These are phyloP conservation scores for Tetragnatha montana DNA, from an alignment of 2,888 invertebrate genomes.

Conservation along the genomic window DNA sequence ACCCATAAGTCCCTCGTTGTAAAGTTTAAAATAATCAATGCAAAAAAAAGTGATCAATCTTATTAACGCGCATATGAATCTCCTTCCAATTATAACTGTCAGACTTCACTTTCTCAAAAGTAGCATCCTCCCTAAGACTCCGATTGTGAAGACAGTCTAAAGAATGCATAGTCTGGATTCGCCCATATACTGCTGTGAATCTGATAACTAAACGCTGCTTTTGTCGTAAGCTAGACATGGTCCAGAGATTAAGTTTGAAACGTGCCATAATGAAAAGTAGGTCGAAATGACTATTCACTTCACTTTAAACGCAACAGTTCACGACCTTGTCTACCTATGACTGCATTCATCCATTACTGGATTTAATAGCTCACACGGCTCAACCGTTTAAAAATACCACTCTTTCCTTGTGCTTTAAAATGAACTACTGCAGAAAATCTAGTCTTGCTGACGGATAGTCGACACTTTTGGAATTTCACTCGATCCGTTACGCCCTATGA, in stretches of 20 bases:
- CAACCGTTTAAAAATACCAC: background rate
- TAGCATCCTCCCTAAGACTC: background rate
- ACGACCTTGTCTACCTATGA: slow-evolving; percentile 48
- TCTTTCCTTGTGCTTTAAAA: background rate
- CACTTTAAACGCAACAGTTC: slow-evolving; percentile 47
- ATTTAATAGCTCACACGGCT: background rate
- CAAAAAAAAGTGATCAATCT: no score
- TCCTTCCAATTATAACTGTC: no score
- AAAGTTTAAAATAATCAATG: no score
- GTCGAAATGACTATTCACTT: slow-evolving; percentile 28
- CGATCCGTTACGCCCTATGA: background rate
- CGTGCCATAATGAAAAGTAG: slow-evolving; percentile 13
- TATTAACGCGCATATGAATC: no score
- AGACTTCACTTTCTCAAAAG: no score
- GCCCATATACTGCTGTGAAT: background rate
- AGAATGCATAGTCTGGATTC: background rate
- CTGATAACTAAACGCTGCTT: slow-evolving; percentile 29
- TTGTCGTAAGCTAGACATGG: slow-evolving; percentile 27
- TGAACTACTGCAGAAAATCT: background rate
- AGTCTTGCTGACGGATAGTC: background rate
- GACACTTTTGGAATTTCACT: background rate
- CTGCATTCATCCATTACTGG: slow-evolving; percentile 10
- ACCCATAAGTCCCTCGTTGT: no score
- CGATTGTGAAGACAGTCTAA: background rate
- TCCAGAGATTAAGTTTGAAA: slow-evolving; percentile 45